Percentiles rank a stretch among this genome's conserved stretches.
Evolutionary conservation across 2,888 invertebrate genomes (phyloP).

Genomic region (Lamellibrachia columna): DNA sequence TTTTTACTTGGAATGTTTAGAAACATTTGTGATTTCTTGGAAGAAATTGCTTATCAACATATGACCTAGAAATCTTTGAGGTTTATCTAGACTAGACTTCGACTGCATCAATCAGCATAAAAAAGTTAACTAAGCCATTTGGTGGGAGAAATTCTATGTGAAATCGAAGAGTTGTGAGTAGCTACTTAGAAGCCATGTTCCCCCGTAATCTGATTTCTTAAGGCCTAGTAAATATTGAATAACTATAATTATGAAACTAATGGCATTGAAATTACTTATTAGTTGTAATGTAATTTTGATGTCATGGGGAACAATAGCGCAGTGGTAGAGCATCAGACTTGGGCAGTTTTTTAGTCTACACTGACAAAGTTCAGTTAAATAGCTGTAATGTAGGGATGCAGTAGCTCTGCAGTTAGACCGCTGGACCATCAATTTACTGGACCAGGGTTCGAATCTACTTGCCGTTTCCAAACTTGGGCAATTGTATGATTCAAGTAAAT

Average conservation of each 20-base stretch:
- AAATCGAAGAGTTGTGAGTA: neutral
- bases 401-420: too few species aligned
- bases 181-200: neutral
- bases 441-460: too few species aligned
- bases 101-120: too few species aligned
- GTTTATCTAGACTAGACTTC: neutral
- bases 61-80: neutral
- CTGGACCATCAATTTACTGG: too few species aligned
- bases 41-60: neutral
- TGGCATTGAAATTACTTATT: neutral
- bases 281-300: neutral
- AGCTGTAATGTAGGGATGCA: too few species aligned
- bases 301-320: neutral
- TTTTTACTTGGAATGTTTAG: neutral
- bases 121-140: neutral
- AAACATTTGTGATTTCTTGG: neutral
- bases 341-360: too few species aligned
- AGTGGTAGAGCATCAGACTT: neutral
- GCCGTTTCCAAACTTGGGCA: too few species aligned
- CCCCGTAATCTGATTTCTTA: neutral
- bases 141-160: neutral
- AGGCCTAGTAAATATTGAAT: neutral
- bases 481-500: too few species aligned
- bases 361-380: too few species aligned
- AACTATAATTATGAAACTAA: neutral